Percentiles rank a stretch among this genome's conserved stretches.
phyloP scores from a whole-genome alignment of 2,888 invertebrate species.

The Acanthosoma haemorrhoidale region DNA sequence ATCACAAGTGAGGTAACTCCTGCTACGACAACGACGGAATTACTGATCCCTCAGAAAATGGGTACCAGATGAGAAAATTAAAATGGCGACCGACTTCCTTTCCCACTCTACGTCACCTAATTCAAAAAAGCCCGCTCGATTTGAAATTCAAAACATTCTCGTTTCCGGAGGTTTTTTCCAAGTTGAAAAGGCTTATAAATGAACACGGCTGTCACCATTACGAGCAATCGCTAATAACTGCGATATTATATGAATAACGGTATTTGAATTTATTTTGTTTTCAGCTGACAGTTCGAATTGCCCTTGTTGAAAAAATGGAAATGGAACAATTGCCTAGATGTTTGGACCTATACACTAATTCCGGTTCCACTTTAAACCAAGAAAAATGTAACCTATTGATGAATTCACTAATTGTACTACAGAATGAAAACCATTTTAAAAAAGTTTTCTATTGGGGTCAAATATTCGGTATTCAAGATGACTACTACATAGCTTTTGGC shows the following conservation, averaged over 20 bases:
- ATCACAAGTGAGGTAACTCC: conserved; percentile 23
- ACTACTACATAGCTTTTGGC: conserved; percentile 81
- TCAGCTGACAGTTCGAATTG: not conserved
- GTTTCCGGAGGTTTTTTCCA: not conserved
- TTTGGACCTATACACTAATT: conserved; percentile 28
- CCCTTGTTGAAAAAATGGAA: too few relatives aligned
- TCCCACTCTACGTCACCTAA: not conserved
- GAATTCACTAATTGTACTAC: conserved; percentile 63
- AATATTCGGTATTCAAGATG: conserved; percentile 66
- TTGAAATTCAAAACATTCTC: not conserved
- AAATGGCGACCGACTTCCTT: conserved; percentile 27
- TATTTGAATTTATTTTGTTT: not conserved
- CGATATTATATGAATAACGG: not conserved
- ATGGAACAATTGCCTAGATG: conserved; percentile 29
- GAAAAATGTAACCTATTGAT: conserved; percentile 33
- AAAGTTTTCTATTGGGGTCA: conserved; percentile 83
- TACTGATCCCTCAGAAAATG: conserved; percentile 28
- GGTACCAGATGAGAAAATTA: conserved; percentile 29
- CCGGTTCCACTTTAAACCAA: conserved; percentile 32
- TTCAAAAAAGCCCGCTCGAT: conserved; percentile 7
- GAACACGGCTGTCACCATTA: not conserved
- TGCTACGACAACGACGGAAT: conserved; percentile 21
- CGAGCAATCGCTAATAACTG: too few relatives aligned
- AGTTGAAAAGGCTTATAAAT: not conserved
- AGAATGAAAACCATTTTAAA: conserved; percentile 78